Percentiles rank a stretch among this genome's conserved stretches.
These are phyloP conservation scores for Carassius auratus DNA, from an alignment of 2,113 vertebrate genomes.

Conservation along the genomic window DNA sequence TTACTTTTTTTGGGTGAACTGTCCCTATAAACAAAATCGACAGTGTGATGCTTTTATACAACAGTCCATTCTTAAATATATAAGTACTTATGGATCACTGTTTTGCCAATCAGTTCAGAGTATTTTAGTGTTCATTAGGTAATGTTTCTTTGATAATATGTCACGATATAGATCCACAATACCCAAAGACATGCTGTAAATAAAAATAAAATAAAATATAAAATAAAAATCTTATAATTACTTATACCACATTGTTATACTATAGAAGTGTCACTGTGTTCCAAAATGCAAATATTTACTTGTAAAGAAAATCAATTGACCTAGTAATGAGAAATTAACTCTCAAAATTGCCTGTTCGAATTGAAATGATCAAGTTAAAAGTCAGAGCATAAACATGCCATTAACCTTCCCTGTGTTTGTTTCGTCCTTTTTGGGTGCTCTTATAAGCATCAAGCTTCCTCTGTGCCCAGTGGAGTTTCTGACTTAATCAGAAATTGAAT, in stretches of 20 bases:
- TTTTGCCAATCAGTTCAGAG: too few relatives aligned
- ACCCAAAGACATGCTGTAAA: background rate
- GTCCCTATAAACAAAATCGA: background rate
- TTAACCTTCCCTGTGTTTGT: conserved; percentile 44
- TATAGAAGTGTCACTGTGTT: background rate
- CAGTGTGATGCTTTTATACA: background rate
- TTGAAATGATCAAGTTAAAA: background rate
- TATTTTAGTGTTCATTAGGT: background rate
- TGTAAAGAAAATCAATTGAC: background rate
- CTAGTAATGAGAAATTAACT: background rate
- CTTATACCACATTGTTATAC: background rate
- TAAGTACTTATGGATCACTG: too few relatives aligned
- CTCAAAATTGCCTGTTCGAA: conserved; percentile 7
- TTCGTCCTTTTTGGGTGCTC: background rate
- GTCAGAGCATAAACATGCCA: conserved; percentile 18
- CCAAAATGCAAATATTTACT: background rate
- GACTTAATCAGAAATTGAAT: conserved; percentile 46
- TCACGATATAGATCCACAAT: background rate
- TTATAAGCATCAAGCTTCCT: conserved; percentile 17
- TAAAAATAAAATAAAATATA: background rate
- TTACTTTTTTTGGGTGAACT: background rate
- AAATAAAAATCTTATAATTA: background rate
- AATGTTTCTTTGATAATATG: background rate
- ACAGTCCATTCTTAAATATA: background rate
- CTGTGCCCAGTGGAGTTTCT: conserved; percentile 26